A percentile compares a stretch with the other conserved stretches of the same genome.
Evolutionary conservation across 2,797 vertebrate species (phyloP).

Genomic region (Cynodonichthys magdalenae): DNA sequence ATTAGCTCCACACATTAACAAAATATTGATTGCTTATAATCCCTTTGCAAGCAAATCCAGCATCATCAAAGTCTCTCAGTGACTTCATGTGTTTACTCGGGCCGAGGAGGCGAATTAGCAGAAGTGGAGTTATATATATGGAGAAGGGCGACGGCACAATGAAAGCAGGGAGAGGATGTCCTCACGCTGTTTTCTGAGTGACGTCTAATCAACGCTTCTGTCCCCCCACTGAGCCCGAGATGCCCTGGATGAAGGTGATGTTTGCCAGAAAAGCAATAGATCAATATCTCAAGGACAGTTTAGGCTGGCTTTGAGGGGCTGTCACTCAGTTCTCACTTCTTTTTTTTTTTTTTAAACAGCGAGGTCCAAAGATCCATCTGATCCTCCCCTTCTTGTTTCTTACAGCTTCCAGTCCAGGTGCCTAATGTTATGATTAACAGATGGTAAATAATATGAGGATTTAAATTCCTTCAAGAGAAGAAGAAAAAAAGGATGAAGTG

Average conservation of each 20-base stretch:
- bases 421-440: constrained; percentile 41
- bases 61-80: constrained; percentile 6
- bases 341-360: constrained; percentile 6
- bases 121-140: background rate
- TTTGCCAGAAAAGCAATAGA: constrained; percentile 54
- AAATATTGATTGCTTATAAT: constrained; percentile 30
- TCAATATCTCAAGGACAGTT: constrained; percentile 71
- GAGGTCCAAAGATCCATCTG: background rate
- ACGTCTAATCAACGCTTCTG: constrained; percentile 62
- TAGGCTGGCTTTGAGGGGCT: constrained; percentile 28
- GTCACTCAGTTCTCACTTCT: constrained; percentile 31
- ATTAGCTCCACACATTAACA: constrained; percentile 14
- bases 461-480: constrained; percentile 46
- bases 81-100: constrained; percentile 39
- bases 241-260: constrained; percentile 43
- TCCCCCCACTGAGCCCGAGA: constrained; percentile 34
- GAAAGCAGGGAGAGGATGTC: constrained; percentile 10
- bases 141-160: constrained; percentile 4
- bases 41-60: constrained; percentile 5
- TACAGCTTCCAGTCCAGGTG: constrained; percentile 43
- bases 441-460: constrained; percentile 47
- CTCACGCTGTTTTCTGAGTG: constrained; percentile 51
- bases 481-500: constrained; percentile 24
- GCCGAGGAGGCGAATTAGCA: constrained; percentile 15
- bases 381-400: constrained; percentile 14